Evolutionary conservation across 2,888 invertebrate species (phyloP).

Genomic region (Willowsia nigromaculata): DNA sequence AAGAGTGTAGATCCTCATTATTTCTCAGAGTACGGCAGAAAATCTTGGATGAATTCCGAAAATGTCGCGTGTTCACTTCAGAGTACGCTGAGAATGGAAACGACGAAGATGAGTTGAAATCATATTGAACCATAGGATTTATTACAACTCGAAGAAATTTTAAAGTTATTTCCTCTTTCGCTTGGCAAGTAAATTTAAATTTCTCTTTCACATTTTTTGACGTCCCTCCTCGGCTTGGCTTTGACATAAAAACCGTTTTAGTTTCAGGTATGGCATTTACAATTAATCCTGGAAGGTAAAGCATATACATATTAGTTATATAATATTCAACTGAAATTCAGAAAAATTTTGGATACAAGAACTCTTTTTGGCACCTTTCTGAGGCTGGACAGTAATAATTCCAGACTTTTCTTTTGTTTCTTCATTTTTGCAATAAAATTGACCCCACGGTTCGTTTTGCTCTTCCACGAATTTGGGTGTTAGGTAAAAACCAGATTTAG

Average conservation of each 20-base stretch:
- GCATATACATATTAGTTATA: too few relatives aligned
- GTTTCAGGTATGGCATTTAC: conserved; percentile 57
- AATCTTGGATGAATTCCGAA: conserved; percentile 64
- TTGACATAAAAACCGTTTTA: conserved; percentile 53
- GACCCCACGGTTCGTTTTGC: conserved; percentile 63
- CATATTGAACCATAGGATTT: conserved; percentile 55
- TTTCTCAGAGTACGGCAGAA: conserved; percentile 58
- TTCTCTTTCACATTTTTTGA: conserved; percentile 13
- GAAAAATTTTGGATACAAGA: background rate
- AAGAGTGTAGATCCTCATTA: conserved; percentile 64
- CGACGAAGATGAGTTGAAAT: conserved; percentile 51
- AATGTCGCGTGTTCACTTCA: conserved; percentile 36
- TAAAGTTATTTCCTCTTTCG: conserved; percentile 72
- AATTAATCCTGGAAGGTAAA: conserved; percentile 37
- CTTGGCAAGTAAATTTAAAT: conserved; percentile 68
- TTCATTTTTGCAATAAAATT: conserved; percentile 60
- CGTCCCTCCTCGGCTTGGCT: background rate
- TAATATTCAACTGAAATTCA: too few relatives aligned
- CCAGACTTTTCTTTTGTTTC: conserved; percentile 64
- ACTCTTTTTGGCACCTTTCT: background rate
- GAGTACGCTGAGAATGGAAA: conserved; percentile 65
- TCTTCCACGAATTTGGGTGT: conserved; percentile 69
- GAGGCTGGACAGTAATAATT: conserved; percentile 55
- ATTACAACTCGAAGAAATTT: conserved; percentile 59
- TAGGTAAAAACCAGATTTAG: conserved; percentile 65